Conservation (phyloP, 2,113 vertebrate species). For the Notiomystis cincta region DNA sequence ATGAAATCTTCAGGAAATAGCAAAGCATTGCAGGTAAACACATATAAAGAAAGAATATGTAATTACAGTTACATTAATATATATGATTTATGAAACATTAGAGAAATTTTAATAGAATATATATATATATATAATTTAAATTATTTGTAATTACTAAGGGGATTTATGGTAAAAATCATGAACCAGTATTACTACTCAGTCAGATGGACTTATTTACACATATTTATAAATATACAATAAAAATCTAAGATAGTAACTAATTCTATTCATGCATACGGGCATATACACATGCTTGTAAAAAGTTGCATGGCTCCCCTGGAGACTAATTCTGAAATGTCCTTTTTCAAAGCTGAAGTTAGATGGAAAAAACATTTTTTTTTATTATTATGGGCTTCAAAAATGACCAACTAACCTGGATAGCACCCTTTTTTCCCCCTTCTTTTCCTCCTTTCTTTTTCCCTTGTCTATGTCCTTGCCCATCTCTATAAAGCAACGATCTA, state of each 20-base stretch:
- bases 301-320: background rate
- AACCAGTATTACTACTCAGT: background rate
- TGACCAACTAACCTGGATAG: background rate
- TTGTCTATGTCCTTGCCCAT: background rate
- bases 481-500: background rate
- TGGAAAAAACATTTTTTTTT: background rate
- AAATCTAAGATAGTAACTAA: background rate
- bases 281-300: background rate
- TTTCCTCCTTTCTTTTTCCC: background rate
- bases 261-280: background rate
- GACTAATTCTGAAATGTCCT: background rate
- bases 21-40: background rate
- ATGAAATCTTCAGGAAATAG: background rate
- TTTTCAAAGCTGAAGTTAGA: background rate
- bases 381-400: background rate
- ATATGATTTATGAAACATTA: background rate
- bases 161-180: background rate
- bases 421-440: background rate
- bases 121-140: background rate
- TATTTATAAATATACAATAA: background rate
- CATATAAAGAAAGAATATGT: background rate
- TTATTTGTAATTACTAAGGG: background rate
- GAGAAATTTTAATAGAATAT: background rate
- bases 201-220: background rate
- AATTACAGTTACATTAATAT: background rate